phyloP scores from a whole-genome alignment of 1,140 invertebrate species.

The Diuraphis noxia region DNA sequence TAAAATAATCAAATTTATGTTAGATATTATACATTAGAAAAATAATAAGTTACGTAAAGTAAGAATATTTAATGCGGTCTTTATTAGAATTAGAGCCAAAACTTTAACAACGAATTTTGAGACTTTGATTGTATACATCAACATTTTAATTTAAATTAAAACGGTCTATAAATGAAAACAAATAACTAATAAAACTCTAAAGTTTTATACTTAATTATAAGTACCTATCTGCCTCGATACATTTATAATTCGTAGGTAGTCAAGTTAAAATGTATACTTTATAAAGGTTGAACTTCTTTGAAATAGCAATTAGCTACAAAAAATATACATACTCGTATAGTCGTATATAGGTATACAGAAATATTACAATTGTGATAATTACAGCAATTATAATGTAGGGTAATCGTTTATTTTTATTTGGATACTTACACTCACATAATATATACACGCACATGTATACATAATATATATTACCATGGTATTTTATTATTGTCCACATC shows the following conservation, averaged over 20 bases:
- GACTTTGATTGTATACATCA: not conserved
- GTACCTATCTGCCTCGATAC: not conserved
- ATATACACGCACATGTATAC: not conserved
- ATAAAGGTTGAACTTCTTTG: not conserved
- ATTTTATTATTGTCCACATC: slow-evolving; percentile 39
- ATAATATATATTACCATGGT: not conserved
- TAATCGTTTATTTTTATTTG: slow-evolving; percentile 21
- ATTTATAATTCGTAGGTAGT: not conserved
- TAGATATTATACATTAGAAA: not conserved
- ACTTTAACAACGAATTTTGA: not conserved
- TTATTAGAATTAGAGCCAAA: not conserved
- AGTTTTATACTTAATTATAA: not conserved
- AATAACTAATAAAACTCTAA: not conserved
- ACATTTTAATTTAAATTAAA: not conserved
- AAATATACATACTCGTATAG: not conserved
- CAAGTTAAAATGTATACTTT: not conserved
- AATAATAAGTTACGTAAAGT: not conserved
- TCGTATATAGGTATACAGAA: not conserved
- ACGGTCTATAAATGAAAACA: not conserved
- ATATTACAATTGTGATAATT: slow-evolving; percentile 28
- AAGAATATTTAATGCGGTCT: not conserved
- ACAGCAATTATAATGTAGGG: slow-evolving; percentile 9
- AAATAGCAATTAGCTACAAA: not conserved
- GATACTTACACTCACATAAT: not conserved
- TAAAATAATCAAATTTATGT: not conserved